phyloP scores from a whole-genome alignment of 2,888 invertebrate genomes.

The Papilio protenor region DNA sequence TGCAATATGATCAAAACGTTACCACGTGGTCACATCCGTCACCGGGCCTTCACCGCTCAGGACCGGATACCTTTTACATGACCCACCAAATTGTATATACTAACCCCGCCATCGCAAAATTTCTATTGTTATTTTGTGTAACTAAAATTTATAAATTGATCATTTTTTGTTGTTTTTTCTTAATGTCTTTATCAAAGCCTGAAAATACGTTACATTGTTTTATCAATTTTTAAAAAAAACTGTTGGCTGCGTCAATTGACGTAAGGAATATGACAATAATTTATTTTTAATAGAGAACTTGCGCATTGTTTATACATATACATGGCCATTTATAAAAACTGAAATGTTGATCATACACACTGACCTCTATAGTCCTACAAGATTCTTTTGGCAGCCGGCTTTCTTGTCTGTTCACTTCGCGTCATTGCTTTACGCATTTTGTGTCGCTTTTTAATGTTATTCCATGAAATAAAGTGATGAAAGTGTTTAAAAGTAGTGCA shows the following conservation, averaged over 20 bases:
- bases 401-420: too few relatives aligned
- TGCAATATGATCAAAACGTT: constrained; percentile 52
- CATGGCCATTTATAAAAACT: not conserved
- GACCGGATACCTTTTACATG: constrained; percentile 34
- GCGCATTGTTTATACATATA: not conserved
- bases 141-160: constrained; percentile 12
- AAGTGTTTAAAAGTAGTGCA: too few relatives aligned
- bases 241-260: constrained; percentile 9
- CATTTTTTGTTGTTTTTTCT: constrained; percentile 40
- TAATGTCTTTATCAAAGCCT: constrained; percentile 15
- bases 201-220: constrained; percentile 40
- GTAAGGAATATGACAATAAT: not conserved
- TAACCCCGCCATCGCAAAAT: constrained; percentile 42
- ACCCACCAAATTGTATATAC: too few relatives aligned
- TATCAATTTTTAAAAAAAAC: constrained; percentile 1
- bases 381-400: too few relatives aligned
- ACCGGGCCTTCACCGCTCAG: not conserved
- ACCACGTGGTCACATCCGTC: constrained; percentile 50
- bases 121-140: not conserved
- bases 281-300: not conserved
- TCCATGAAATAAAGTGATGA: too few relatives aligned
- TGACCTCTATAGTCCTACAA: too few relatives aligned
- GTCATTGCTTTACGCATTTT: too few relatives aligned
- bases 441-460: too few relatives aligned
- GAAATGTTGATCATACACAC: too few relatives aligned